Conservation (phyloP, 1,140 invertebrate genomes). For the Leptinotarsa texana region DNA sequence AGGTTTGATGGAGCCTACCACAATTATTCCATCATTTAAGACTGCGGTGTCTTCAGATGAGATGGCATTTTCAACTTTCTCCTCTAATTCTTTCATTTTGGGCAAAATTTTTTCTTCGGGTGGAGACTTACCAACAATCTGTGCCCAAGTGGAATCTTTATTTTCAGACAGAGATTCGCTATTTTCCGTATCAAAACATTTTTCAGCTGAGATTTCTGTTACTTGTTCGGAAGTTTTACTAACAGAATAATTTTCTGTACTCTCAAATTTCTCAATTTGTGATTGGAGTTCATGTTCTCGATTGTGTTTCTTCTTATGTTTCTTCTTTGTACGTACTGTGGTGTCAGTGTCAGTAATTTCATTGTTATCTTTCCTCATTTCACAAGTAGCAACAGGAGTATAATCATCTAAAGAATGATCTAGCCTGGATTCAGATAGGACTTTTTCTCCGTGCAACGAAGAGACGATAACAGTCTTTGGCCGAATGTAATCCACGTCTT, state of each 20-base stretch:
- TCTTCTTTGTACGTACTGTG: constrained; percentile 18
- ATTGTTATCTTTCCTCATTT: neutral
- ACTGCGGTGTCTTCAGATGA: neutral
- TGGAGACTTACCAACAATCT: neutral
- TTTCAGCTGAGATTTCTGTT: neutral
- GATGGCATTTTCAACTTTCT: neutral
- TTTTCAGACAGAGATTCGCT: neutral
- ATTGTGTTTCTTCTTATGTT: constrained; percentile 26
- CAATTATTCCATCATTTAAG: neutral
- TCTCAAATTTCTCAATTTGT: no score
- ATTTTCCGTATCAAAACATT: neutral
- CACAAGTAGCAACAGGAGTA: neutral
- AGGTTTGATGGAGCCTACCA: no score
- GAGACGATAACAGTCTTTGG: neutral
- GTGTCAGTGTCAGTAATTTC: neutral
- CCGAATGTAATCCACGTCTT: neutral
- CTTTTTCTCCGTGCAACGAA: neutral
- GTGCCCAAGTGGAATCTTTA: neutral
- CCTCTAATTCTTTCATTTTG: neutral
- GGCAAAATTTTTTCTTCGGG: neutral
- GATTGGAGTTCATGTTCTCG: neutral
- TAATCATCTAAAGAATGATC: neutral
- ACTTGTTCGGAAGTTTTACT: neutral
- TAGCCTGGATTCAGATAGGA: no score
- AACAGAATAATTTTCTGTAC: neutral